phyloP scores from a whole-genome alignment of 2,888 invertebrate genomes.

The Hymenopus coronatus region DNA sequence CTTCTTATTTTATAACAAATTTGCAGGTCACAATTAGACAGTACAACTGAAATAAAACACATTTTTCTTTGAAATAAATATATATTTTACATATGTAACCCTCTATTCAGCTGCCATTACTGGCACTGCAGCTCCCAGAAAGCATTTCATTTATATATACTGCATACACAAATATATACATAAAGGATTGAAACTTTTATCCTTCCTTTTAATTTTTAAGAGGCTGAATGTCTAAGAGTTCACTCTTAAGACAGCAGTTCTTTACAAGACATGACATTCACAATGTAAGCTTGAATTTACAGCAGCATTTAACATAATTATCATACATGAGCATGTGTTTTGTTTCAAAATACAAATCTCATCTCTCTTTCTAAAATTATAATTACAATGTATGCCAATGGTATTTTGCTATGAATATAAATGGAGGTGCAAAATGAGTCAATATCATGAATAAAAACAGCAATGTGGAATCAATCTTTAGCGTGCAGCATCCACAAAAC shows the following conservation, averaged over 20 bases:
- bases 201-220: not conserved
- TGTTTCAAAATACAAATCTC: not conserved
- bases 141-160: not conserved
- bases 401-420: not conserved
- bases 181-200: not conserved
- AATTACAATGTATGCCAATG: not conserved
- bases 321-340: constrained; percentile 17
- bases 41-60: not conserved
- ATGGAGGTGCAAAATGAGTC: not conserved
- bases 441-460: not conserved
- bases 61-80: constrained; percentile 4
- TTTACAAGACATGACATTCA: constrained; percentile 5
- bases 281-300: constrained; percentile 10
- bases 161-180: constrained; percentile 17
- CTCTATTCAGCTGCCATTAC: not conserved
- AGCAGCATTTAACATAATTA: constrained; percentile 5
- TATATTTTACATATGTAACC: constrained; percentile 16
- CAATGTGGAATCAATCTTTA: not conserved
- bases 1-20: no score
- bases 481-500: not conserved
- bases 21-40: not conserved
- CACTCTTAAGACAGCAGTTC: not conserved
- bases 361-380: not conserved
- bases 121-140: not conserved
- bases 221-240: not conserved